A percentile compares a stretch with the other conserved stretches of the same genome.
Conservation (phyloP, 2,113 vertebrate genomes). For the Rhodinocichla rosea region DNA sequence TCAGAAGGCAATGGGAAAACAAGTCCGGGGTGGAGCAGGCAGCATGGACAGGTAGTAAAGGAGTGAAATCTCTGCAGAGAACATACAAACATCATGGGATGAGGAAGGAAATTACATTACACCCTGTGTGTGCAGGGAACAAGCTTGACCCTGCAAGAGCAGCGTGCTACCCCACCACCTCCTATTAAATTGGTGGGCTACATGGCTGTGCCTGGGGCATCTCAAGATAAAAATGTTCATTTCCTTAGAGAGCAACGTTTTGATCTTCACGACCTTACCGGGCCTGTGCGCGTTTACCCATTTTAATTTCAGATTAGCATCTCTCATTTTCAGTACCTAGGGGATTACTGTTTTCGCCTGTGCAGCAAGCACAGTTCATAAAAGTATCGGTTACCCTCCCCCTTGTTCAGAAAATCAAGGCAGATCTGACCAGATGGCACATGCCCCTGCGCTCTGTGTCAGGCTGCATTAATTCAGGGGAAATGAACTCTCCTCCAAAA, state of each 20-base stretch:
- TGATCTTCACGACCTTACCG: neutral
- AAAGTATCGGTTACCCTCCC: constrained; percentile 63
- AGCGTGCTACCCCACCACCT: neutral
- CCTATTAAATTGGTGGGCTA: constrained; percentile 5
- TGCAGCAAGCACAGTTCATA: constrained; percentile 23
- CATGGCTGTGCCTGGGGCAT: neutral
- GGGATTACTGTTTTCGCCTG: constrained; percentile 1
- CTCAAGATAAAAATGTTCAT: constrained; percentile 33
- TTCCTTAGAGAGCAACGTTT: constrained; percentile 38
- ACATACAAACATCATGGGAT: neutral
- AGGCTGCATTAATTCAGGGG: constrained; percentile 62
- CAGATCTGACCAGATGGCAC: constrained; percentile 62
- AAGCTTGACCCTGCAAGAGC: neutral
- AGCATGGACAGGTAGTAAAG: neutral
- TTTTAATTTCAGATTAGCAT: constrained; percentile 66
- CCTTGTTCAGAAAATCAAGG: constrained; percentile 62
- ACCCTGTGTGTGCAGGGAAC: neutral
- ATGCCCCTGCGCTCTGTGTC: constrained; percentile 35
- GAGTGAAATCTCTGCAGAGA: neutral
- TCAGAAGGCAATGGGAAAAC: neutral
- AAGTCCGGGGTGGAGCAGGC: neutral
- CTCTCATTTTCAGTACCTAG: constrained; percentile 12
- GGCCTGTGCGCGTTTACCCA: neutral
- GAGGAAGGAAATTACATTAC: neutral
- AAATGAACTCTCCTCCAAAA: constrained; percentile 61